These are phyloP conservation scores for Bembecia ichneumoniformis DNA, from an alignment of 2,888 invertebrate genomes.

Conservation along the genomic window DNA sequence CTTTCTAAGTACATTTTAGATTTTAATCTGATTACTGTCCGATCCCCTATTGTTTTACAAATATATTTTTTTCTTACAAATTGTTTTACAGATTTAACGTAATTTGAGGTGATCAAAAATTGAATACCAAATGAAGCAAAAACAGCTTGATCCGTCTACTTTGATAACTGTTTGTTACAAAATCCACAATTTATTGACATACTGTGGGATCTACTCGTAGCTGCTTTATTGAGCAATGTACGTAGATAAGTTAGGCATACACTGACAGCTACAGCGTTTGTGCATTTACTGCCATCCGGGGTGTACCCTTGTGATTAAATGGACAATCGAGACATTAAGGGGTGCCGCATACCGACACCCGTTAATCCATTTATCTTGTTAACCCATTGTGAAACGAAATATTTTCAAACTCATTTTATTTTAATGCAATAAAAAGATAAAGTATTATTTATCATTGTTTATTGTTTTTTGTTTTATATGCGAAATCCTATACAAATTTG, in stretches of 20 bases:
- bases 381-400: conserved; percentile 5
- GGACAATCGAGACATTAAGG: conserved; percentile 28
- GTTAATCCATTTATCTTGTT: conserved; percentile 49
- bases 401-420: neutral
- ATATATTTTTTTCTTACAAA: no score
- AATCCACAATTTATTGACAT: neutral
- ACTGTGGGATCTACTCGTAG: neutral
- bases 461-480: no score
- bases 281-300: conserved; percentile 39
- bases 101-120: no score
- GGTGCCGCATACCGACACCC: conserved; percentile 22
- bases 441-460: no score
- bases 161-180: no score
- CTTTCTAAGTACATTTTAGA: no score
- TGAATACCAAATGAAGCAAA: no score
- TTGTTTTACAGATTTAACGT: no score
- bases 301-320: conserved; percentile 28
- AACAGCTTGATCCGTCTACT: no score
- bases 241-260: conserved; percentile 9
- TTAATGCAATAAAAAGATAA: neutral
- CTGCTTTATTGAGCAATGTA: neutral
- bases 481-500: no score
- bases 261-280: conserved; percentile 47
- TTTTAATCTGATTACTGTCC: no score
- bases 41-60: no score